phyloP scores from a whole-genome alignment of 2,797 vertebrate genomes.

The Setipinna tenuifilis region DNA sequence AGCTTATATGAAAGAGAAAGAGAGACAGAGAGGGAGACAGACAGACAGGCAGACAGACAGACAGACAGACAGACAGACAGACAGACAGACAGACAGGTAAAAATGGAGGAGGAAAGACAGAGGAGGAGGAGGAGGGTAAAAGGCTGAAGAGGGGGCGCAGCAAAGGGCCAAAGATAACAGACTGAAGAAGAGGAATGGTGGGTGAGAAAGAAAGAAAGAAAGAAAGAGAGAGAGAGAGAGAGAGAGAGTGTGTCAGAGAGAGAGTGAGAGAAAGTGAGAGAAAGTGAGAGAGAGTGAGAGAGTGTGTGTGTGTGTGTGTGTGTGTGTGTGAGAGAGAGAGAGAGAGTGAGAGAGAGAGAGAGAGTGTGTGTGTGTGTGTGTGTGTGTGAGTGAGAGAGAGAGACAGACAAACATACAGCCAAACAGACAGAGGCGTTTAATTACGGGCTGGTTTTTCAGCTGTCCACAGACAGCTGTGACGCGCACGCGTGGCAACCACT shows the following conservation, averaged over 20 bases:
- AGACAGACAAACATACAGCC: background rate
- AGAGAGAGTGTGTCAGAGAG: background rate
- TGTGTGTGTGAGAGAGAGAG: too few species aligned
- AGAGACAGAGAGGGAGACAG: too few species aligned
- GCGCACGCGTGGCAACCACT: background rate
- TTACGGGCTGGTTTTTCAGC: slow-evolving; percentile 46
- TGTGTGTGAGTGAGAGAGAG: background rate
- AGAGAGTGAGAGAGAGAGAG: slow-evolving; percentile 2
- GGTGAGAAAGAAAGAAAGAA: background rate
- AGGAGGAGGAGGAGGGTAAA: background rate
- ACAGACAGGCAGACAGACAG: too few species aligned
- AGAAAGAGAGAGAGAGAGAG: background rate
- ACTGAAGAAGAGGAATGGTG: background rate
- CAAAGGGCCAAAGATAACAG: too few species aligned
- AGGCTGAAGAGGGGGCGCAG: background rate
- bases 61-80: too few species aligned
- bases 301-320: too few species aligned
- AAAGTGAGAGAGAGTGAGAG: background rate
- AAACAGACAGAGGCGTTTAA: slow-evolving; percentile 35
- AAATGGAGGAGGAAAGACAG: background rate
- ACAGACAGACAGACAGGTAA: too few species aligned
- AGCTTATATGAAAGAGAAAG: background rate
- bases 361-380: too few species aligned
- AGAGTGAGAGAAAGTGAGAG: background rate
- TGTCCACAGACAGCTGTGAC: slow-evolving; percentile 50